Evolutionary conservation across 2,113 vertebrate genomes (phyloP).

Genomic region (Cranoglanis bouderius): DNA sequence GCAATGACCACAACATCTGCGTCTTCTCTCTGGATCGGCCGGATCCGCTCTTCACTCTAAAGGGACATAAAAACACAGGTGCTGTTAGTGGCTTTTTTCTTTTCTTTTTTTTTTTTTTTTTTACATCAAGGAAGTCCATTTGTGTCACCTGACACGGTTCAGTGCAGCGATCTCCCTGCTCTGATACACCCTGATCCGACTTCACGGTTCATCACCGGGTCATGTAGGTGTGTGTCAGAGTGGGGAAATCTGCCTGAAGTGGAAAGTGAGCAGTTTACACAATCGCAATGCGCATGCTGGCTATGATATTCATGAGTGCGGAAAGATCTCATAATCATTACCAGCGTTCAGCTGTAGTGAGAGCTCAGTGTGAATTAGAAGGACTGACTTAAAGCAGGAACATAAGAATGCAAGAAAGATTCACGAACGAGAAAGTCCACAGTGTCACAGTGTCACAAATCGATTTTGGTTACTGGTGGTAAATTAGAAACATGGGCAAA

Average conservation of each 20-base stretch:
- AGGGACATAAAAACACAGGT: constrained; percentile 95
- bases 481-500: not conserved
- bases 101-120: not conserved
- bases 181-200: not conserved
- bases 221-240: not conserved
- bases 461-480: not conserved
- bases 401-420: not conserved
- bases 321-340: not conserved
- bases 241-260: not conserved
- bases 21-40: constrained; percentile 85
- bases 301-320: not conserved
- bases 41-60: constrained; percentile 83
- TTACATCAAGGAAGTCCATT: not conserved
- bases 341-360: not conserved
- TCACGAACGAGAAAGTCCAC: not conserved
- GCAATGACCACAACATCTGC: constrained; percentile 94
- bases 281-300: not conserved
- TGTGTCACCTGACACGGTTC: not conserved
- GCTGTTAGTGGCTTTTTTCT: constrained; percentile 41
- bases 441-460: not conserved
- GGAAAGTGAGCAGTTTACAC: not conserved
- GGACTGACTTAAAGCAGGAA: not conserved
- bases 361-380: not conserved
- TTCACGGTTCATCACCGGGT: not conserved
- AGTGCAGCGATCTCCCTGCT: not conserved